phyloP scores from a whole-genome alignment of 2,113 vertebrate genomes.

The Hucho hucho region DNA sequence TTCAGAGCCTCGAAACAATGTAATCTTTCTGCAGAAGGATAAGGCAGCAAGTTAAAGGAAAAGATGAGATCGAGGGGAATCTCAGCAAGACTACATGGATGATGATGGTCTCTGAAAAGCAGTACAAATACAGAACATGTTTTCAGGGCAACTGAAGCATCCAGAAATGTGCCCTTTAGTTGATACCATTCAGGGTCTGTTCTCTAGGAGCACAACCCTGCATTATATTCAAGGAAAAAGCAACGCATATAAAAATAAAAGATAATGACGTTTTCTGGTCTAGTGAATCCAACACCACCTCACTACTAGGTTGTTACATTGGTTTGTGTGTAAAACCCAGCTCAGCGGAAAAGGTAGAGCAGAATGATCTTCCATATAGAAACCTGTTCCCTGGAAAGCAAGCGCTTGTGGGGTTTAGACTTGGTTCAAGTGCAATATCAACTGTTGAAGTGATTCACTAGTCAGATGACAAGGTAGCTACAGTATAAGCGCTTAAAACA shows the following conservation, averaged over 20 bases:
- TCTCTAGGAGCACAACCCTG: slow-evolving; percentile 39
- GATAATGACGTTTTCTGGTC: slow-evolving; percentile 27
- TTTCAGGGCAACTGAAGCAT: slow-evolving; percentile 50
- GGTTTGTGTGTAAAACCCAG: slow-evolving; percentile 43
- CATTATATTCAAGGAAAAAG: slow-evolving; percentile 33
- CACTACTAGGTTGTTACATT: slow-evolving; percentile 57
- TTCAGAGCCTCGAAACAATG: slow-evolving; percentile 30
- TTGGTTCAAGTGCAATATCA: slow-evolving; percentile 48
- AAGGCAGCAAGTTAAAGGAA: slow-evolving; percentile 67
- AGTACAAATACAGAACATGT: slow-evolving; percentile 5
- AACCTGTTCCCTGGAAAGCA: slow-evolving; percentile 31
- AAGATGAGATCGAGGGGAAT: slow-evolving; percentile 28
- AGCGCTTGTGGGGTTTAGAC: slow-evolving; percentile 23
- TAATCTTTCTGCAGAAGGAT: slow-evolving; percentile 44
- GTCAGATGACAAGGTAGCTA: slow-evolving; percentile 13
- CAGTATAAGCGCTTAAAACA: slow-evolving; percentile 12
- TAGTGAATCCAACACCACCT: slow-evolving; percentile 50
- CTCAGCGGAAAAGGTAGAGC: slow-evolving; percentile 60
- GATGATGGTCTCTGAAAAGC: slow-evolving; percentile 45
- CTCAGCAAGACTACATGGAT: slow-evolving; percentile 19
- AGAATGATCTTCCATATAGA: slow-evolving; percentile 1
- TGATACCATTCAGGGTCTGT: slow-evolving; percentile 61
- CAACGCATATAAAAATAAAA: slow-evolving; percentile 31
- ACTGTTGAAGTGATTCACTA: slow-evolving; percentile 34
- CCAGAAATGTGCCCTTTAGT: slow-evolving; percentile 35